Conservation (phyloP, 2,888 invertebrate species). For the Eupsilia transversa region DNA sequence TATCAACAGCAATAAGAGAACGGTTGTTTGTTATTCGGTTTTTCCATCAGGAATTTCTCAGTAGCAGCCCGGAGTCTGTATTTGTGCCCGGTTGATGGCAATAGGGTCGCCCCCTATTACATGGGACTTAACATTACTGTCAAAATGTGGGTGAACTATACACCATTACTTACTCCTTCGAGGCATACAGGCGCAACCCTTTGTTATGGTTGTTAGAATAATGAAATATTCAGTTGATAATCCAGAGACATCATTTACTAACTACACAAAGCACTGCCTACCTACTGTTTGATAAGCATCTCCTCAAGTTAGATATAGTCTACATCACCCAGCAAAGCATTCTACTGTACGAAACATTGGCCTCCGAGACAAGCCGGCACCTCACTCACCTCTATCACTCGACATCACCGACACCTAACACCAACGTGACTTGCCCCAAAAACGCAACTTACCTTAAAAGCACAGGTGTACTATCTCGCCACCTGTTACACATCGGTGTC, state of each 20-base stretch:
- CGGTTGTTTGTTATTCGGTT: background rate
- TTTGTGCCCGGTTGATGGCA: background rate
- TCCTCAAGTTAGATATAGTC: background rate
- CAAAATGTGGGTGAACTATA: too few species aligned
- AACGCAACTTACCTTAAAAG: constrained; percentile 30
- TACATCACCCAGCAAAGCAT: background rate
- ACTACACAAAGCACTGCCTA: background rate
- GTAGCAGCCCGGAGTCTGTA: background rate
- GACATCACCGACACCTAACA: constrained; percentile 23
- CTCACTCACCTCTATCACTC: constrained; percentile 1
- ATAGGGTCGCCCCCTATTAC: background rate
- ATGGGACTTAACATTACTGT: background rate
- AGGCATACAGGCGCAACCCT: background rate
- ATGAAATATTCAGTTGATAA: background rate
- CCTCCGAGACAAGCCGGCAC: constrained; percentile 30
- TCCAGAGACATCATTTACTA: background rate
- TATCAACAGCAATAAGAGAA: background rate
- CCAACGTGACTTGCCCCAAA: constrained; percentile 32
- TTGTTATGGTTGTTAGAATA: background rate
- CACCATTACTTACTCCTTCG: background rate
- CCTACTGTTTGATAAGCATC: background rate
- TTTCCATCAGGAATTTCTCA: background rate
- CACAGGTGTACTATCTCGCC: constrained; percentile 39
- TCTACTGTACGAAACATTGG: background rate
- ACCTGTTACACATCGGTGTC: constrained; percentile 49